Base-by-base conservation (phyloP, 2,797 vertebrate genomes). In the Cirrhinus molitorella region DNA sequence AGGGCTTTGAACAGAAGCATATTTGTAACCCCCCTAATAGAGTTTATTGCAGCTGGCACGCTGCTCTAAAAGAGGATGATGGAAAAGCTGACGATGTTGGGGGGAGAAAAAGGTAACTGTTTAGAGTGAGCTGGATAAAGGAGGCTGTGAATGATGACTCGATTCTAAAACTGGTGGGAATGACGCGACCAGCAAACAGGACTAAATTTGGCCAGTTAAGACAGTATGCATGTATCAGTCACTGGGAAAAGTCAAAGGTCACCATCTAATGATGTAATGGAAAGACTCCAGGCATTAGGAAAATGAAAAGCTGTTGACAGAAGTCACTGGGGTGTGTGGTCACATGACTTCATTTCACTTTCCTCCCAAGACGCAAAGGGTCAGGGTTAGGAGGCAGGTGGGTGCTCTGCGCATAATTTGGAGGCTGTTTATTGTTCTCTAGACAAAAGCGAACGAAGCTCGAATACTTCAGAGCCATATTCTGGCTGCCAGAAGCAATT, bases 231-330 rank as follows among this genome's bases (percentile, higher is more conserved):
- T 72, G n/a, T 23, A 67, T 77, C 66, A 83, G 31, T 25, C n/a
- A 12, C 78, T 63, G 63, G 61, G 51, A 49, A 53, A 59, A 68
- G 87, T 90, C 88, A 86, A 83, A 85, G 87, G 84, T 89, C 83
- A 68, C 2, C 21, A n/a, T 82, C 55, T 75, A 57, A 76, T 87
- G 86, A 90, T 87, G 81, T 84, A 87, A 90, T 90, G 88, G 89
- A 91, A 89, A 81, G 87, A 83, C 83, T 83, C 67, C 65, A 66
- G 55, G 63, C 74, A 77, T 51, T 83, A 57, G 67, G 78, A 68
- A 88, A 88, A 89, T 88, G 80, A 89, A 85, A 66, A 51, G 34
- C 79, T 81, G 85, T 47, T 71, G 86, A 80, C 85, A 85, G 87
- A 87, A 87, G 85, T 86, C 28, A 78, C 16, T 47, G 25, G 47